phyloP scores from a whole-genome alignment of 64 coral and sea anemone species.

The Pocillopora verrucosa region DNA sequence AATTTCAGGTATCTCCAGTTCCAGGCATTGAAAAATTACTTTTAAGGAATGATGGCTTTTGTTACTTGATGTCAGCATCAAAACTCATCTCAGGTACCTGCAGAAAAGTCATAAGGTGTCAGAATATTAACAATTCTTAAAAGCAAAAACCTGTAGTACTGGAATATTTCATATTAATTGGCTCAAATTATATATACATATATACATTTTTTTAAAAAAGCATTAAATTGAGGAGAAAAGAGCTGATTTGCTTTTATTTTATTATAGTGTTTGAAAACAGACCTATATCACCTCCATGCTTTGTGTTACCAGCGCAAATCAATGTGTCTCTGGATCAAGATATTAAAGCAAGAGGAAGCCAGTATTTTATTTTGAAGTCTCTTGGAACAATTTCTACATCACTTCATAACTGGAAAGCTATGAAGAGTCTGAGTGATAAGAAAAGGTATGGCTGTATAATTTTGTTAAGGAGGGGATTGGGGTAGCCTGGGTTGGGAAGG shows the following conservation, averaged over 20 bases:
- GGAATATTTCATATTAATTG: too few species aligned
- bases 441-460: background rate
- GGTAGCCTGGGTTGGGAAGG: too few species aligned
- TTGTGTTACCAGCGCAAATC: conserved; percentile 24
- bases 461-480: background rate
- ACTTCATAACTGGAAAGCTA: conserved; percentile 1
- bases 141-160: too few species aligned
- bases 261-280: conserved; percentile 28
- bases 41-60: conserved; percentile 30
- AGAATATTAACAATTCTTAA: too few species aligned
- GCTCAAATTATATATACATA: too few species aligned
- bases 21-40: conserved; percentile 41
- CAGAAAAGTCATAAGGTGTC: too few species aligned
- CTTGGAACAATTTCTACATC: background rate
- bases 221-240: too few species aligned
- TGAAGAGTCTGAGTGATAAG: too few species aligned
- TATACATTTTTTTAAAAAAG: too few species aligned
- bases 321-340: conserved; percentile 4
- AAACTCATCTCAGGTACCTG: conserved; percentile 28
- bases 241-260: background rate
- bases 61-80: conserved; percentile 37
- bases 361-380: conserved; percentile 13
- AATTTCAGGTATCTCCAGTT: conserved; percentile 34
- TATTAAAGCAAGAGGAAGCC: background rate
- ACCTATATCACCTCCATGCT: conserved; percentile 15